Base-by-base conservation (phyloP, 1,140 invertebrate species). In the Onthophagus taurus region DNA sequence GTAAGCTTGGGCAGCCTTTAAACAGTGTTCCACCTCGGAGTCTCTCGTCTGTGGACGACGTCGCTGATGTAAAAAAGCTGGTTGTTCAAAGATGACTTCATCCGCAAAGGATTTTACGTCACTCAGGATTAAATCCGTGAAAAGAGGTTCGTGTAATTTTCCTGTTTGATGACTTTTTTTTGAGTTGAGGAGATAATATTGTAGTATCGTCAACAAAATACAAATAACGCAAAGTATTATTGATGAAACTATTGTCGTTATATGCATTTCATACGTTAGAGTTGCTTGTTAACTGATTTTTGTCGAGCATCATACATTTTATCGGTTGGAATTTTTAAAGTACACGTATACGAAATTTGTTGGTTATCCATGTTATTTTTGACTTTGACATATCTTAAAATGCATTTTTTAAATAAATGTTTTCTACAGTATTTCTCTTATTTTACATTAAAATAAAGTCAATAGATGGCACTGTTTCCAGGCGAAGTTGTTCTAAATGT, bases 1-100 rank as follows among this genome's bases (percentile, higher is more conserved):
- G 78, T 93, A 84, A 49, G 89, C 85, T 42, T 89, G 55, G 0
- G 91, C 91, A 21, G 89, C 75, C 49, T 87, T 79, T 39, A 95
- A 61, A 1, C 88, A 83, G 39, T 82, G 78, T 13, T 91, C 66
- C 1, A 91, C 89, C 72, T 97, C 92, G 8, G 68, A 56, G 39
- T 67, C 65, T 53, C 31, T 21, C 42, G 48, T 52, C 51, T 41
- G 29, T 52, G 41, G 31, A 46, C 50, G 21, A n/a, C n/a, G 47
- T 39, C 13, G 49, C 19, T 45, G 50, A 13, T 51, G 54, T 50
- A 39, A 23, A 47, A 35, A 29, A 38, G 41, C 12, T 24, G 37
- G 16, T 49, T 53, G 16, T 52, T 42, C 7, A 16, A n/a, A 33
- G 7, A 6, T 6, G 11, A 16, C 21, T 16, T 31, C 18, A 6